Evolutionary conservation across 2,113 vertebrate species (phyloP), one percentile per base, ranked within the genome.

Genomic region (Pipra filicauda): DNA sequence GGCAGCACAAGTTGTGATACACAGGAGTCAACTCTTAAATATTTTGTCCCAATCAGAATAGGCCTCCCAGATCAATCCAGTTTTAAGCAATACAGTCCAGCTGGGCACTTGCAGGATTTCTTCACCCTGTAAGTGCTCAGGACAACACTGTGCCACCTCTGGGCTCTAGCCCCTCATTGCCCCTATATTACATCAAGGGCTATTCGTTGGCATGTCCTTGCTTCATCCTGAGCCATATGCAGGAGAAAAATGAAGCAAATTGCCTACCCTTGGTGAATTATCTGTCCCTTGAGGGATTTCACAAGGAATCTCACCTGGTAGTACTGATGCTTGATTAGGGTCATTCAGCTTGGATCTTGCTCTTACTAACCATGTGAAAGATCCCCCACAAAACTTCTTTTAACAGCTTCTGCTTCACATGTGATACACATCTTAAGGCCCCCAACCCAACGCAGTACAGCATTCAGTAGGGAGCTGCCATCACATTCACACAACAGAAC

Each of bases 21-120:
- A n/a, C 27, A 62, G 27, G 27, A 74, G 8, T 14, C 73, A 70
- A 17, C 12, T 55, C 39, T 48, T 33, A 37, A 30, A 37, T 64
- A 2, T 48, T 61, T 37, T 44, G 43, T 59, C 49, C 35, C 4
- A 7, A 19, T 41, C 21, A 66, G 59, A 86, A 27, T 0, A 70
- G 19, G 20, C 9, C 24, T 52, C 49, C 55, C 41, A 37, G 46
- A 19, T 24, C 31, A 70, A 65, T 4, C 30, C 52, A 55, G 23
- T 2, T 3, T 28, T 17, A 22, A 59, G 41, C 52, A 52, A n/a
- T 12, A 33, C 0, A 12, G 4, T 28, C 62, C 26, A 13, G 3
- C 3, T n/a, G 39, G 65, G 20, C 59, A 57, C 19, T 15, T 26
- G 49, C 8, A 77, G 59, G 27, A 51, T 43, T 66, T 58, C 51